Base-by-base conservation (phyloP, 2,888 invertebrate genomes). In the Sarcophaga caerulescens region DNA sequence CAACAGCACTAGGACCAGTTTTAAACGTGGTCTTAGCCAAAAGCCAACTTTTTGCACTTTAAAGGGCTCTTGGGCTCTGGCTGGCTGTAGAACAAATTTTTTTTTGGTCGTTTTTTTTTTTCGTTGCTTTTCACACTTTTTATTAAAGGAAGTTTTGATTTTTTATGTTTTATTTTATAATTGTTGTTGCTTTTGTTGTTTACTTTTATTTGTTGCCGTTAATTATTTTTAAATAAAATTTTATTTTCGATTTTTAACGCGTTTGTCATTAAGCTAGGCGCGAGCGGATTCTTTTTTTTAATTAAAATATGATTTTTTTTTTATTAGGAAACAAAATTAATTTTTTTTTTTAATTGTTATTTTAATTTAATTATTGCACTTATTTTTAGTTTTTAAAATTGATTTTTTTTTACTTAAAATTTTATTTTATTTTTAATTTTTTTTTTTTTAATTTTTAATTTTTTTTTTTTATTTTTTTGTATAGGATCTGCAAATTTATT, bases 211-310 rank as follows among this genome's bases (percentile, higher is more conserved):
- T 69, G 70, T n/a, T 45, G 45, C 11, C 17, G 70, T 14, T 35
- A 6, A 35, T 6, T 35, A 63, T 84, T 81, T 78, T 82, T 81
- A 76, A 82, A 79, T 85, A 79, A 76, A 73, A 76, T 85, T 82
- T 84, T 82, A 87, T 87, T 81, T 81, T 86, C 35, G 8, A 81
- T 86, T 86, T 86, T 85, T 79, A 82, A 85, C 76, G 77, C 85
- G 87, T 85, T 85, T 85, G 82, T 85, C 85, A 82, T 87, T 85
- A 82, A 35, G 79, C 82, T 85, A 66, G 74, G 84, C 66, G 84
- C 66, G 84, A 81, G 35, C 10, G 35, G 8, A 35, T 0, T 81
- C n/a, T 81, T 85, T 82, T 69, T 79, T 80, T 86, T 78, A 86
- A 86, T 86, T 86, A 86, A 84, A 87, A 81, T 76, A 66, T 23